phyloP scores from a whole-genome alignment of 1,140 invertebrate genomes.

The Dreissena rostriformis region DNA sequence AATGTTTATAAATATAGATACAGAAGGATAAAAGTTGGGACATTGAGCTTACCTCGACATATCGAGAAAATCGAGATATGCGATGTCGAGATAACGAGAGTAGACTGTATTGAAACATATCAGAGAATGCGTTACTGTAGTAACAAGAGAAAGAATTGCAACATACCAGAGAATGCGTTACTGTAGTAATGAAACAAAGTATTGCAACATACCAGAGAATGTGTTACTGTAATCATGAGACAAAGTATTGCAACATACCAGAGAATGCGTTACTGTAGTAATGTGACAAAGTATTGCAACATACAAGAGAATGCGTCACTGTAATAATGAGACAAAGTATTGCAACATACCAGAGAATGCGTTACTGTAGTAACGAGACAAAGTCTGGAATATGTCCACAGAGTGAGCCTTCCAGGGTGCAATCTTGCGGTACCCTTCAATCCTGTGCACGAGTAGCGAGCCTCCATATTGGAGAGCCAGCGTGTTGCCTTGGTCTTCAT shows the following conservation, averaged over 20 bases:
- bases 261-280: slow-evolving; percentile 99
- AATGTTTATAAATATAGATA: no score
- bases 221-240: no score
- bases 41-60: no score
- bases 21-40: no score
- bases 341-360: slow-evolving; percentile 93
- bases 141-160: no score
- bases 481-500: slow-evolving; percentile 99
- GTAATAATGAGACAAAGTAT: no score
- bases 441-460: slow-evolving; percentile 97
- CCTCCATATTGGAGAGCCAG: slow-evolving; percentile 99
- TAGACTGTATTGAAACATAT: no score
- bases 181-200: slow-evolving; percentile 98
- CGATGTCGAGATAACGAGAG: no score
- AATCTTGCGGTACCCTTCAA: slow-evolving; percentile 94
- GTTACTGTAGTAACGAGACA: slow-evolving; percentile 99
- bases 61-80: no score
- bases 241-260: no score
- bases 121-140: no score
- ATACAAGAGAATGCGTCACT: slow-evolving; percentile 98
- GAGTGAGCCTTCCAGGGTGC: slow-evolving; percentile 97
- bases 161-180: no score
- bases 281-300: slow-evolving; percentile 98
- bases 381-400: slow-evolving; percentile 99
- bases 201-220: slow-evolving; percentile 99